Base-by-base conservation (phyloP, 2,113 vertebrate genomes). In the Malurus melanocephalus region DNA sequence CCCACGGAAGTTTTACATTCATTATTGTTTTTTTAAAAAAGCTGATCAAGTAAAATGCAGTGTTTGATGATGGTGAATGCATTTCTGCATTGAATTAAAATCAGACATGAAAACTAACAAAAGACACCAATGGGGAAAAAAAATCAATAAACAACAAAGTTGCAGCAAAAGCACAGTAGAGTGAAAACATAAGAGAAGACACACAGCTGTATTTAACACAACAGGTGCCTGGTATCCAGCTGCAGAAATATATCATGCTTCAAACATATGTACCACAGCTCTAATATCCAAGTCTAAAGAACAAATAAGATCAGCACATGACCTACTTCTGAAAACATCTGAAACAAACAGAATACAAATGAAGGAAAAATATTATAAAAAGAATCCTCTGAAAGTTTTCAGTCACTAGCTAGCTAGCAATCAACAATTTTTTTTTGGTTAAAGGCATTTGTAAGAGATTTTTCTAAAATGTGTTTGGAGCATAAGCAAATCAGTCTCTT, bases 221-320 rank as follows among this genome's bases (percentile, higher is more conserved):
- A 88, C 16, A 55, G 65, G 57, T 95, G 95, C 83, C 92, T 94
- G 80, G 80, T 69, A 81, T 91, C 88, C 94, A 94, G 95, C 80
- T 94, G 93, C 84, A 97, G 90, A 96, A 96, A 95, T 73, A 96
- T 92, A 96, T 71, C 6, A 1, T 15, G 38, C 94, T 93, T 96
- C 89, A 93, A 93, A 94, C 46, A 93, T 55, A 32, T 4, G 64
- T 72, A 87, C 76, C 67, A 80, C 45, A 57, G 88, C 61, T 76
- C 56, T 78, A 87, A 94, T 87, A 61, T 60, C 82, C 43, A 94
- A 88, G n/a, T 46, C 67, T 74, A 27, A 80, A 71, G 43, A 89
- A 45, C 12, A 57, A 65, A 4, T 12, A 59, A 64, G 22, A 74
- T 83, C 40, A 71, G 57, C 35, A 55, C 32, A 35, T 46, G 10